Percentiles rank a stretch among this genome's conserved stretches.
Evolutionary conservation across 2,797 vertebrate genomes (phyloP).

Genomic region (Channallabes apus): DNA sequence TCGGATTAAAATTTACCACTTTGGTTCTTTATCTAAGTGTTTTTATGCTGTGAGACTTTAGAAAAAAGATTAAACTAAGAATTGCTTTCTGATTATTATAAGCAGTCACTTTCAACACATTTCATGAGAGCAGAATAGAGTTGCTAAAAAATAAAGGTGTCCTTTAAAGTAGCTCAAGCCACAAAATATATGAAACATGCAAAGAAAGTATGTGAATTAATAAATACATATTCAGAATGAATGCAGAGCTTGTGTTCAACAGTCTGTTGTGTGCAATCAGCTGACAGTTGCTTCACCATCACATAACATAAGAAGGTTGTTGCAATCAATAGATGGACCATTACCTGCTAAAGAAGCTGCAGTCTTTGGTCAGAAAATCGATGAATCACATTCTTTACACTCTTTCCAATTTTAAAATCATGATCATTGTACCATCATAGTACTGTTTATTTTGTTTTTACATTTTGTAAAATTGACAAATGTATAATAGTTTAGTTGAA

Average conservation of each 20-base stretch:
- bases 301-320: slow-evolving; percentile 52
- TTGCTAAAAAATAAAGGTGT: not conserved
- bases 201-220: not conserved
- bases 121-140: not conserved
- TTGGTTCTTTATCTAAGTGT: not conserved
- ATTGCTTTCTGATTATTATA: not conserved
- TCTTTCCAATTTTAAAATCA: not conserved
- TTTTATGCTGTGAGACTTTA: not conserved
- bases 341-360: slow-evolving; percentile 49
- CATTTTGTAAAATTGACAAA: not conserved
- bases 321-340: slow-evolving; percentile 58
- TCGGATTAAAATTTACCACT: not conserved
- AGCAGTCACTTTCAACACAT: not conserved
- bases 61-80: not conserved
- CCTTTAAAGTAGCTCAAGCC: not conserved
- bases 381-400: slow-evolving; percentile 20
- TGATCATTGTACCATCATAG: not conserved
- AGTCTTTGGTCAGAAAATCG: slow-evolving; percentile 44
- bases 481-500: not conserved
- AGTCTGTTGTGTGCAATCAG: slow-evolving; percentile 31
- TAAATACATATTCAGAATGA: slow-evolving; percentile 7
- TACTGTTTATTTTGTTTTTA: not conserved
- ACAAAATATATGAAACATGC: not conserved
- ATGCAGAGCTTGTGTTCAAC: slow-evolving; percentile 44
- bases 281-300: slow-evolving; percentile 55